These are phyloP conservation scores for Tetragnatha montana DNA, from an alignment of 2,888 invertebrate species.

Conservation along the genomic window DNA sequence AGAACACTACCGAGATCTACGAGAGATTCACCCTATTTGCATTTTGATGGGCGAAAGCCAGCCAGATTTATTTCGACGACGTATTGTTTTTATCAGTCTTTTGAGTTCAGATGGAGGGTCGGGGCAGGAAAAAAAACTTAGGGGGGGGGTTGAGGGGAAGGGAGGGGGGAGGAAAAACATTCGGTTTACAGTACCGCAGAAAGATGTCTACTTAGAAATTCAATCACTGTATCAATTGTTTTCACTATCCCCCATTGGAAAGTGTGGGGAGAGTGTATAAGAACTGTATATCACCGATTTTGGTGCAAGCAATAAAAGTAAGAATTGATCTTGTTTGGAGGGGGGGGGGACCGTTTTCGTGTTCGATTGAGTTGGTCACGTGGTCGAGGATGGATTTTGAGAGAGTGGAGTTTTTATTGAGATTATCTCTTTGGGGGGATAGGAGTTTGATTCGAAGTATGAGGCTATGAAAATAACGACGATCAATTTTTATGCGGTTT, in stretches of 20 bases:
- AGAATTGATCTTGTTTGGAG: conserved; percentile 41
- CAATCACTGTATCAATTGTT: conserved; percentile 30
- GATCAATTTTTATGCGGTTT: conserved; percentile 8
- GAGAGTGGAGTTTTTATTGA: conserved; percentile 16
- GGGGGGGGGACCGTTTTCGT: neutral
- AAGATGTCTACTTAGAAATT: conserved; percentile 56
- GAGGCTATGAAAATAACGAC: neutral
- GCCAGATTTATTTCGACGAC: conserved; percentile 56
- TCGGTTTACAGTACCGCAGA: conserved; percentile 24
- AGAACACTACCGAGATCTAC: conserved; percentile 6
- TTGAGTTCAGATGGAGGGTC: neutral
- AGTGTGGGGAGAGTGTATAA: conserved; percentile 3
- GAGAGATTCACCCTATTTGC: conserved; percentile 55
- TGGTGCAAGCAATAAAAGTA: conserved; percentile 47
- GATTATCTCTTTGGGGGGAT: neutral
- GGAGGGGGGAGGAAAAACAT: conserved; percentile 1
- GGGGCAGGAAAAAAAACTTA: conserved; percentile 17
- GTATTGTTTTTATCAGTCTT: conserved; percentile 68
- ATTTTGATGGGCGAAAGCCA: conserved; percentile 56
- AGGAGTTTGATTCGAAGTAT: neutral
- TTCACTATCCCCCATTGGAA: neutral
- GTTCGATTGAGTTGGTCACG: neutral
- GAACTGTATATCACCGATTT: neutral
- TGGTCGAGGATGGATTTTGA: neutral
- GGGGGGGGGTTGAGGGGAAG: neutral